Base-by-base conservation (phyloP, 2,797 vertebrate genomes). In the Tenualosa thibaudeaui region DNA sequence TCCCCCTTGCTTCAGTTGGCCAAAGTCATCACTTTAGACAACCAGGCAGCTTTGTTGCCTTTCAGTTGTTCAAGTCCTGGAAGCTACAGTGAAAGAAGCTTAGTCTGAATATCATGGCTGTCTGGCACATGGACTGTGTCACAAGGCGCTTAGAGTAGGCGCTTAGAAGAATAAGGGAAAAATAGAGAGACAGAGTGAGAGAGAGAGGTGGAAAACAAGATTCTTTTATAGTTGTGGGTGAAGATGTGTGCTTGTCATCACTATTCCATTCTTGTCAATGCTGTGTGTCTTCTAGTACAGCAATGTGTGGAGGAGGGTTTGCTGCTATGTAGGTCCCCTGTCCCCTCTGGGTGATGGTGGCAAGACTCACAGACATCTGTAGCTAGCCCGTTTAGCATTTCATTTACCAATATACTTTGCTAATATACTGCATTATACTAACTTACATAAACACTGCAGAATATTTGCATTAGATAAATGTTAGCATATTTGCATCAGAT, bases 171-270 rank as follows among this genome's bases (percentile, higher is more conserved):
- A 71, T 40, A 71, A 71, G 65, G 62, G 60, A 31, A 17, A 3
- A 75, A 24, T 5, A 68, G 17, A 65, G 9, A 8, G 6, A 60
- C 49, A 86, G 85, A 86, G 88, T 84, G 87, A 90, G 91, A 93
- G 86, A 88, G 90, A 90, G 87, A 87, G 90, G 89, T 92, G 90
- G 90, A 68, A 84, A 82, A 82, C 7, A 78, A 84, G 83, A 46
- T 43, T 78, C 40, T 43, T 78, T 75, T 75, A 43, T 43, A 37
- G 37, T 85, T 60, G 85, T 88, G 84, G 31, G n/a, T 43, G 26
- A 1, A 13, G 17, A 46, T 13, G 8, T 53, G 37, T 60, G 54
- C 54, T n/a, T 43, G 51, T 56, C 19, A 13, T 46, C 37, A 7
- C 58, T 60, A n/a, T 51, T 85, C 3, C 49, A 12, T 87, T 86